phyloP scores from a whole-genome alignment of 2,888 invertebrate genomes.

The Zaprionus obscuricornis region DNA sequence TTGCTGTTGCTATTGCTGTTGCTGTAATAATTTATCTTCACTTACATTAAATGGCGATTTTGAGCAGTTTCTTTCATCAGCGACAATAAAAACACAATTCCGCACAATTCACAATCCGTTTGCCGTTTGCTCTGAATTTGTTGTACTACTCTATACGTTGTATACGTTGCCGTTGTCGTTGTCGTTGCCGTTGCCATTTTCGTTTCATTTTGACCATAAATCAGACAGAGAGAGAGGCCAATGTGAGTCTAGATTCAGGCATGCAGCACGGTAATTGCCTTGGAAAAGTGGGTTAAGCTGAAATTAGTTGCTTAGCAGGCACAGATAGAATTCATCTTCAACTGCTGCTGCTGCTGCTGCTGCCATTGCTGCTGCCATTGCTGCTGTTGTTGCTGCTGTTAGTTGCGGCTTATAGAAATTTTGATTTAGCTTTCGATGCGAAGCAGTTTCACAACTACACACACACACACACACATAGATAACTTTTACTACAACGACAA shows the following conservation, averaged over 20 bases:
- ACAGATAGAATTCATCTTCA: conserved; percentile 40
- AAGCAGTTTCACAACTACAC: conserved; percentile 35
- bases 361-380: too few relatives aligned
- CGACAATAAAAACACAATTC: conserved; percentile 56
- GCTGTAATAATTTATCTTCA: conserved; percentile 66
- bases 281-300: conserved; percentile 71
- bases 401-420: conserved; percentile 51
- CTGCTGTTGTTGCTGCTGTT: too few relatives aligned
- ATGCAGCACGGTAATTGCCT: conserved; percentile 67
- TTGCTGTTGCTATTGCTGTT: not conserved
- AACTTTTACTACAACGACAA: conserved; percentile 55
- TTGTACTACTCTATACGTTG: conserved; percentile 35
- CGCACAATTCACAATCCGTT: conserved; percentile 34
- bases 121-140: conserved; percentile 33
- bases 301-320: conserved; percentile 70
- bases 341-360: too few relatives aligned
- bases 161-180: too few relatives aligned
- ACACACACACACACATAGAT: conserved; percentile 3
- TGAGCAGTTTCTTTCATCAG: conserved; percentile 32
- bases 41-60: conserved; percentile 66
- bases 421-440: conserved; percentile 73
- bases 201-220: too few relatives aligned
- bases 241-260: conserved; percentile 34
- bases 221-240: conserved; percentile 30
- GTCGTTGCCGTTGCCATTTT: too few relatives aligned